Conservation (phyloP, 2,113 vertebrate genomes). For the Trichechus manatus region DNA sequence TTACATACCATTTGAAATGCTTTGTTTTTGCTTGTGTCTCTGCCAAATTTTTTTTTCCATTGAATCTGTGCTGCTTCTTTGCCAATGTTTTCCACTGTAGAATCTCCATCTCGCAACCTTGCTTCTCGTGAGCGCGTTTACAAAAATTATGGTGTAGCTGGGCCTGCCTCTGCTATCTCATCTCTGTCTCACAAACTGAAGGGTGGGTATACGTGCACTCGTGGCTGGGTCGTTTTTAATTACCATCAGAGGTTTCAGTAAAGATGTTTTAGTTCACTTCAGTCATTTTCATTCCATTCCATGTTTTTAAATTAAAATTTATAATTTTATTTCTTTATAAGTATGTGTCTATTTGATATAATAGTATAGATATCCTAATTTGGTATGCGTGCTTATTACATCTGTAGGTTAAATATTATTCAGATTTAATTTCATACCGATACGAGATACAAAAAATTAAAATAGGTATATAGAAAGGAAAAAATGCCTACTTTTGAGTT, state of each 20-base stretch:
- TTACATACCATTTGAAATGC: slow-evolving; percentile 85
- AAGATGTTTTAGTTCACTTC: slow-evolving; percentile 42
- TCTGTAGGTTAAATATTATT: slow-evolving; percentile 32
- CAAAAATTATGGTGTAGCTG: slow-evolving; percentile 95
- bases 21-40: slow-evolving; percentile 87
- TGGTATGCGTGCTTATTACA: slow-evolving; percentile 43
- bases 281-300: slow-evolving; percentile 84
- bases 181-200: slow-evolving; percentile 97
- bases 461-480: slow-evolving; percentile 21
- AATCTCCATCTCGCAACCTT: slow-evolving; percentile 97
- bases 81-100: slow-evolving; percentile 97
- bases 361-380: slow-evolving; percentile 43
- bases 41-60: slow-evolving; percentile 90
- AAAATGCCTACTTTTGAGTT: background rate
- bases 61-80: slow-evolving; percentile 95
- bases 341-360: slow-evolving; percentile 39
- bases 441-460: slow-evolving; percentile 39
- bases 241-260: slow-evolving; percentile 51
- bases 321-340: slow-evolving; percentile 55
- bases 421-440: slow-evolving; percentile 23
- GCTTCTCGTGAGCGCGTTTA: slow-evolving; percentile 97
- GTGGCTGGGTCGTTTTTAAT: slow-evolving; percentile 80
- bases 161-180: slow-evolving; percentile 96
- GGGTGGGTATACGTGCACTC: slow-evolving; percentile 95
- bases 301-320: slow-evolving; percentile 65